These are phyloP conservation scores for Drosophila dives DNA, from an alignment of 2,888 invertebrate species.

Conservation along the genomic window DNA sequence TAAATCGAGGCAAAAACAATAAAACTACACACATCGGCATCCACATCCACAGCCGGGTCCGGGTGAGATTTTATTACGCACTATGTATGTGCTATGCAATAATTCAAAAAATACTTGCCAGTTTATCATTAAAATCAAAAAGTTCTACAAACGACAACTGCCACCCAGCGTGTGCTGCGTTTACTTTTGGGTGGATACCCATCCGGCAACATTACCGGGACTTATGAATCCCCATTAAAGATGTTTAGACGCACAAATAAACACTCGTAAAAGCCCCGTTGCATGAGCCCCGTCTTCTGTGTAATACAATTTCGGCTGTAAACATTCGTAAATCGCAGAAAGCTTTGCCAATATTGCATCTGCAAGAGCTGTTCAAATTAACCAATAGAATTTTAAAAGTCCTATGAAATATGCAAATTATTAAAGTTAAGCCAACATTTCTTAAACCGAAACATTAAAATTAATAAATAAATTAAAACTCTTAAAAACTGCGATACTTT, in stretches of 20 bases:
- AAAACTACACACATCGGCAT: conserved; percentile 49
- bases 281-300: conserved; percentile 4
- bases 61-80: conserved; percentile 69
- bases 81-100: conserved; percentile 58
- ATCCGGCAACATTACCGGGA: conserved; percentile 29
- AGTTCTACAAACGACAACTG: conserved; percentile 32
- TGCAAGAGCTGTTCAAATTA: neutral
- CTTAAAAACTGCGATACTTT: neutral
- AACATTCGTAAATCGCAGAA: conserved; percentile 42
- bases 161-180: conserved; percentile 68
- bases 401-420: neutral
- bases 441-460: too few relatives aligned
- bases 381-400: neutral
- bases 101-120: conserved; percentile 77
- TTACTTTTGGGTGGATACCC: conserved; percentile 21
- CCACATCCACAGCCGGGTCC: conserved; percentile 8
- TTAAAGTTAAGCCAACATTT: neutral
- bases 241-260: conserved; percentile 78
- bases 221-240: conserved; percentile 70
- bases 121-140: conserved; percentile 79
- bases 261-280: conserved; percentile 62
- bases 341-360: conserved; percentile 28
- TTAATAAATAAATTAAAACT: too few relatives aligned
- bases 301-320: conserved; percentile 43
- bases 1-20: conserved; percentile 75